A percentile compares a stretch with the other conserved stretches of the same genome.
Conservation (phyloP, 2,113 vertebrate species). For the Loxodonta africana region DNA sequence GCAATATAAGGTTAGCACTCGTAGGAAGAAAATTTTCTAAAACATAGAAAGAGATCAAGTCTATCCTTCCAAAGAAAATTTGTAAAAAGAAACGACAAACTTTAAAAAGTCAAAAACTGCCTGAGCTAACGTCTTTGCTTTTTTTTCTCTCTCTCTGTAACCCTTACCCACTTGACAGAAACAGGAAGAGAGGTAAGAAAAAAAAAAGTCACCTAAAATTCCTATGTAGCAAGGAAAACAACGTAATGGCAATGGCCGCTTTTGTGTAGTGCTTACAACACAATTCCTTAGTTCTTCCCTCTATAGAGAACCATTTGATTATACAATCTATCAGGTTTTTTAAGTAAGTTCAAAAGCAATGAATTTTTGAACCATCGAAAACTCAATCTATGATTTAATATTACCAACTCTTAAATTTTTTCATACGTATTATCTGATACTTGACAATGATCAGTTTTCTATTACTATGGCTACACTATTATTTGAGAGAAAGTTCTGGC, state of each 20-base stretch:
- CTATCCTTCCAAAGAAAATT: background rate
- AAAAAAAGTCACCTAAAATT: background rate
- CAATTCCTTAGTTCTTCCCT: background rate
- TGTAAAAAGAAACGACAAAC: background rate
- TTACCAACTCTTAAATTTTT: background rate
- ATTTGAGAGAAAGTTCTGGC: background rate
- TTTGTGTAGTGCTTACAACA: background rate
- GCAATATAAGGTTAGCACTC: background rate
- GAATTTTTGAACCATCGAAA: background rate
- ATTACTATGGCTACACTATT: background rate
- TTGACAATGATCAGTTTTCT: conserved; percentile 22
- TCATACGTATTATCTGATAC: background rate
- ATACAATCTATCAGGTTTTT: background rate
- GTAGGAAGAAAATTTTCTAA: background rate
- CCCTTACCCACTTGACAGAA: background rate
- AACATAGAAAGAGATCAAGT: background rate
- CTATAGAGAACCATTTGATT: background rate
- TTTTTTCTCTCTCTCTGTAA: background rate
- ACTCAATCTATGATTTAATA: background rate
- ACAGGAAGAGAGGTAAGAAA: background rate
- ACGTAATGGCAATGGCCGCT: background rate
- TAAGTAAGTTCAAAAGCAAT: background rate
- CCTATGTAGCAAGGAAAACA: background rate
- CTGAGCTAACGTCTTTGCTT: background rate
- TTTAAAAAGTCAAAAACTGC: background rate